Base-by-base conservation (phyloP, 2,113 vertebrate species). In the Malurus cyaneus region DNA sequence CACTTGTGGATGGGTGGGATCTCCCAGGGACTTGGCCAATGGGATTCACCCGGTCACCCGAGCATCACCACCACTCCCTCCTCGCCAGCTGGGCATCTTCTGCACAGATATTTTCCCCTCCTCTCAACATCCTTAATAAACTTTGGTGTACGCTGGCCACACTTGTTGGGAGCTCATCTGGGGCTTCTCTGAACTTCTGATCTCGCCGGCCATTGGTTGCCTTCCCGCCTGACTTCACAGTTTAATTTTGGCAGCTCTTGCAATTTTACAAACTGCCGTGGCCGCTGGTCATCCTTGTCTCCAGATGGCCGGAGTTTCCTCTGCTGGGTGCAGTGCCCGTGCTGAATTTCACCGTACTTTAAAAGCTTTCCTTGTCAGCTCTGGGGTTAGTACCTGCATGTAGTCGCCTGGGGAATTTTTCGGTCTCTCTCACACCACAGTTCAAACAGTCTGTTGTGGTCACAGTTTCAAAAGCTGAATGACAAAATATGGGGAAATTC, bases 1-100 rank as follows among this genome's bases (percentile, higher is more conserved):
- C 98, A 98, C 98, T 98, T 98, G 98, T 92, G 91, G 97, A 98
- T 97, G 97, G 99, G 99, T 94, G 98, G 99, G 94, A 98, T 97
- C 80, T 98, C 95, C 94, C 59, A 91, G 97, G 88, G 82, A 65
- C 87, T 97, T 94, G 98, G 98, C 99, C 99, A 99, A 99, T 99
- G 98, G 97, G 96, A 97, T 91, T 95, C 94, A 93, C 84, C 97
- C 94, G 96, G 97, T 98, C 97, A 97, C 96, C 96, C 89, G 94
- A 98, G 97, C 98, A 98, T 98, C 98, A 98, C 94, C 89, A 95
- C 97, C 97, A 92, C 96, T 97, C 97, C 96, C 96, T 97, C 98
- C 98, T 98, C 98, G 96, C 98, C 98, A 98, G 98, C 98, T 98
- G 98, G 98, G 98, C 98, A 99, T 97, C 97, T 98, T 98, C 97